Evolutionary conservation across 1,140 invertebrate species (phyloP).

Genomic region (Hylyphantes graminicola): DNA sequence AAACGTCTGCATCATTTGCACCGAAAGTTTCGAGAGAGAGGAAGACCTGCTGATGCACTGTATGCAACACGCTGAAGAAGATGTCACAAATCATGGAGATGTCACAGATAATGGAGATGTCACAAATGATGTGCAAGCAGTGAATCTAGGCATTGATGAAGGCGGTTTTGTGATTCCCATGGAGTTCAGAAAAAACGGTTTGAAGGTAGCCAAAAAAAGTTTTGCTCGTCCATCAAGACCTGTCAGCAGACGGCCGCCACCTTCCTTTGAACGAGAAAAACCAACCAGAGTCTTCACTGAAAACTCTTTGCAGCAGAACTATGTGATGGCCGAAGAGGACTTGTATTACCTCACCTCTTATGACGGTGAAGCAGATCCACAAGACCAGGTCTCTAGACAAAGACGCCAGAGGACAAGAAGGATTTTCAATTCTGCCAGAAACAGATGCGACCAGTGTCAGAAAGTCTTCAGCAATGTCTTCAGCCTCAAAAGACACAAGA

Average conservation of each 20-base stretch:
- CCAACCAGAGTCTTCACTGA: background rate
- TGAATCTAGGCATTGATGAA: background rate
- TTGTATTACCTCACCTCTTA: no score
- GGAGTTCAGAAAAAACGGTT: background rate
- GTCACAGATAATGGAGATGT: background rate
- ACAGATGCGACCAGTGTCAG: background rate
- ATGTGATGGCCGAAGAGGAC: no score
- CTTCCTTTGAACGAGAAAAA: background rate
- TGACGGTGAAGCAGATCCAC: no score
- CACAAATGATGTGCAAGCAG: background rate
- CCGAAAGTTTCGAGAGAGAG: constrained; percentile 4
- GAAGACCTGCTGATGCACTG: constrained; percentile 20
- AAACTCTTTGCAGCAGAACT: background rate
- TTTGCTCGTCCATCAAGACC: background rate
- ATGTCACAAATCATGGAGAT: background rate
- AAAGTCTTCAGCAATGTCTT: background rate
- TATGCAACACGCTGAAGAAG: constrained; percentile 9
- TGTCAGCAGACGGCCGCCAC: background rate
- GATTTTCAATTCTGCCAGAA: no score
- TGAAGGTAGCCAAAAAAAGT: background rate
- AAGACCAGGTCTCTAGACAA: no score
- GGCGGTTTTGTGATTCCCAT: background rate
- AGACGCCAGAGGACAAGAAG: no score
- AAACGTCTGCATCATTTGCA: constrained; percentile 4
- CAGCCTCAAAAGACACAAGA: constrained; percentile 1